Evolutionary conservation across 2,113 vertebrate genomes (phyloP).

Genomic region (Indri indri): DNA sequence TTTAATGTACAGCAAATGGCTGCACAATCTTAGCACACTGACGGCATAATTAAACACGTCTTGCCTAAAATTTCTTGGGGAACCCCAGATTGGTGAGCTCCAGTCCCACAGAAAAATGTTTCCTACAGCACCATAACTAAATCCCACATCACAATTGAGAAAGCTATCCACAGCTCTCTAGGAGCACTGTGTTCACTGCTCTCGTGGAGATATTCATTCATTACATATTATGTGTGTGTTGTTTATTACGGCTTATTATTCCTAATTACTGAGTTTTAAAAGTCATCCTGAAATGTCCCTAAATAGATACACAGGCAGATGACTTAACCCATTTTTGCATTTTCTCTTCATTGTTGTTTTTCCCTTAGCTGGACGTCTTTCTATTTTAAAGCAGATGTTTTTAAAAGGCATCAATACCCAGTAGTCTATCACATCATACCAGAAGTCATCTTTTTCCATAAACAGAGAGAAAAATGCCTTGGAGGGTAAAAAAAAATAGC

Average conservation of each 20-base stretch:
- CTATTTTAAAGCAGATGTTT: background rate
- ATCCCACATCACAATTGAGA: background rate
- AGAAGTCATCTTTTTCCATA: background rate
- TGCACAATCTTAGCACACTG: background rate
- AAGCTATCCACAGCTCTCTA: background rate
- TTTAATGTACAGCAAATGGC: background rate
- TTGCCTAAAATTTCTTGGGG: background rate
- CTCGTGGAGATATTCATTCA: background rate
- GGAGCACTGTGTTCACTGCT: background rate
- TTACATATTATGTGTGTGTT: background rate
- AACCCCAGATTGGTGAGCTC: background rate
- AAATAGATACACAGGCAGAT: background rate
- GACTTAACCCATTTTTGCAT: background rate
- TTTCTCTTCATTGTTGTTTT: background rate
- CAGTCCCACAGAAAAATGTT: background rate
- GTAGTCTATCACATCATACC: background rate
- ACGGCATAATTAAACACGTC: background rate
- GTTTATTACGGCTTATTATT: background rate
- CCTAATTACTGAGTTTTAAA: background rate
- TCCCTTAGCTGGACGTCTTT: background rate
- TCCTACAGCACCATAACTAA: background rate
- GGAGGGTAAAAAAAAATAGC: conserved; percentile 25
- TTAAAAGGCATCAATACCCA: background rate
- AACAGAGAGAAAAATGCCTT: conserved; percentile 5
- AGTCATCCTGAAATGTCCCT: background rate